These are phyloP conservation scores for Cantharis nigra DNA, from an alignment of 2,888 invertebrate genomes.

Conservation along the genomic window DNA sequence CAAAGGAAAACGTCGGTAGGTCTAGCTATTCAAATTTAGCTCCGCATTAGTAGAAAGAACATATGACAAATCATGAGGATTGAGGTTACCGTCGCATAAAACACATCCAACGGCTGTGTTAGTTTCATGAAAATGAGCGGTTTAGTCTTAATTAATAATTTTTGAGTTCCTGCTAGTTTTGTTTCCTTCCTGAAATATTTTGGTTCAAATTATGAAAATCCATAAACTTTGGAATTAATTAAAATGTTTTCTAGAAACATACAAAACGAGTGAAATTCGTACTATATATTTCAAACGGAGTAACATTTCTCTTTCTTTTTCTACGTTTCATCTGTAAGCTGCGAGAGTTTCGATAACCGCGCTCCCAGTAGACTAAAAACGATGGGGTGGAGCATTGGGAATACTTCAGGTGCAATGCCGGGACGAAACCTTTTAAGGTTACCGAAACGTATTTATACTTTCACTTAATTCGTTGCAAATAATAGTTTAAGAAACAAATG, in stretches of 20 bases:
- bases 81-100: not conserved
- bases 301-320: not conserved
- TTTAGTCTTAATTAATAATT: not conserved
- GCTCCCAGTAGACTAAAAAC: constrained; percentile 1
- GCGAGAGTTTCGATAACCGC: constrained; percentile 10
- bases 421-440: not conserved
- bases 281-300: not conserved
- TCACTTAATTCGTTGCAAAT: constrained; percentile 20
- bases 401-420: constrained; percentile 9
- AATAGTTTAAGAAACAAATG: constrained; percentile 7
- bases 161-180: not conserved
- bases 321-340: constrained; percentile 5
- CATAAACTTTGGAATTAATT: not conserved
- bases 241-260: not conserved
- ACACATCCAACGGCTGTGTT: not conserved
- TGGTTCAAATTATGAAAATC: not conserved
- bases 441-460: constrained; percentile 1
- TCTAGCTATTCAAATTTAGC: not conserved
- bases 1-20: not conserved
- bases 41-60: not conserved
- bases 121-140: not conserved
- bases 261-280: not conserved
- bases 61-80: not conserved
- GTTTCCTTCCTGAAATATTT: not conserved
- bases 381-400: constrained; percentile 3